Percentiles rank a stretch among this genome's conserved stretches.
These are phyloP conservation scores for Brachypalpus laphriformis DNA, from an alignment of 2,888 invertebrate genomes.

Conservation along the genomic window DNA sequence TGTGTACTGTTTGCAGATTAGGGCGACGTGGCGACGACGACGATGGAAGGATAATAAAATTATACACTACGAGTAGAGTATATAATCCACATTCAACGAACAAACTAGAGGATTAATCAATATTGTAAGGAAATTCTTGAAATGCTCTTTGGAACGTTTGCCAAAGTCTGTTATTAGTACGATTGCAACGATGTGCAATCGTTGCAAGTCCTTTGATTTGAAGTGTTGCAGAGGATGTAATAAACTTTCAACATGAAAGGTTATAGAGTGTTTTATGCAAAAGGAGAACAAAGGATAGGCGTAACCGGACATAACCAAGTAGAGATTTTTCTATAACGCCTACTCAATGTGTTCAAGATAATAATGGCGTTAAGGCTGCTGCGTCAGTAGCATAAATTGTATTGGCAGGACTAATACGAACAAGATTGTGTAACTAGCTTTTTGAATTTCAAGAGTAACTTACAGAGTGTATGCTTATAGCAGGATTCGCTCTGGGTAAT, in stretches of 20 bases:
- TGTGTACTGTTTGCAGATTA: neutral
- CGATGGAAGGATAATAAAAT: neutral
- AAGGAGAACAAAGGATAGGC: neutral
- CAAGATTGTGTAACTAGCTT: neutral
- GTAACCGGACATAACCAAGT: neutral
- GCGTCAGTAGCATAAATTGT: neutral
- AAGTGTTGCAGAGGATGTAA: neutral
- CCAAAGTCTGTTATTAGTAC: neutral
- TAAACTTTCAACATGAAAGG: neutral
- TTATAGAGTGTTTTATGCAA: neutral
- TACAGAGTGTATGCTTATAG: neutral
- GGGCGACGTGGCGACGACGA: neutral
- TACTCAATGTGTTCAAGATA: neutral
- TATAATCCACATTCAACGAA: slow-evolving; percentile 11
- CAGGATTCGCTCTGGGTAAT: neutral
- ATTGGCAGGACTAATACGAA: too few relatives aligned
- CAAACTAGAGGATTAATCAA: neutral
- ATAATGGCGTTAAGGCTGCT: neutral
- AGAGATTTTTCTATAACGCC: neutral
- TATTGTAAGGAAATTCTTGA: slow-evolving; percentile 10
- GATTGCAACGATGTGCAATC: neutral
- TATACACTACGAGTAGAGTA: too few relatives aligned
- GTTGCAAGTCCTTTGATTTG: neutral
- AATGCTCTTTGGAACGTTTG: slow-evolving; percentile 2
- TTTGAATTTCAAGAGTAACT: neutral